A percentile compares a stretch with the other conserved stretches of the same genome.
These are phyloP conservation scores for Caenorhabditis sulstoni DNA, from an alignment of 2,888 invertebrate genomes.

Conservation along the genomic window DNA sequence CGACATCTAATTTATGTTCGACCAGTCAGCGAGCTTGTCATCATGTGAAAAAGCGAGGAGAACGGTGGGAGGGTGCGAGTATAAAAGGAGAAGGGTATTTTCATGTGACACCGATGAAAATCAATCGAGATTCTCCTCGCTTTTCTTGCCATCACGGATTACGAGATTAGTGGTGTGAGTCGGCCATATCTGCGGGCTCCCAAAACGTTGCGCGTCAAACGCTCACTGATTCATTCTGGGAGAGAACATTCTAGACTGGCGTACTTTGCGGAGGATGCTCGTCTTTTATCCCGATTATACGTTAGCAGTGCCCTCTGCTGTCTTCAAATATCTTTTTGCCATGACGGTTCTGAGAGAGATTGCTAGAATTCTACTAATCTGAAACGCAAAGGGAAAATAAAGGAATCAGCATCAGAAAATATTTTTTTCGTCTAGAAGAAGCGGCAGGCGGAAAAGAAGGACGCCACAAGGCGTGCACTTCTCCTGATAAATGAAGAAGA, in stretches of 20 bases:
- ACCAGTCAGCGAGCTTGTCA: constrained; percentile 16
- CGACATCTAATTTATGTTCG: constrained; percentile 37
- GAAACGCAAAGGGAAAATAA: constrained; percentile 1
- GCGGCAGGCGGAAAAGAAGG: constrained; percentile 15
- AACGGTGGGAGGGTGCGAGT: constrained; percentile 16
- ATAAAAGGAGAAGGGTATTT: constrained; percentile 33
- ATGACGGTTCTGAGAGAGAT: background rate
- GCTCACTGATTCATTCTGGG: constrained; percentile 1
- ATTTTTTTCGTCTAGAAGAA: constrained; percentile 7
- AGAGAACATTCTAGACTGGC: background rate
- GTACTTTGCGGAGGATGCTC: background rate
- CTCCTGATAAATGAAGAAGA: constrained; percentile 56
- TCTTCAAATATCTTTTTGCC: too few relatives aligned
- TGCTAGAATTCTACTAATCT: constrained; percentile 5
- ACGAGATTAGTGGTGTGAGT: constrained; percentile 51
- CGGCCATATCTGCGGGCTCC: constrained; percentile 25
- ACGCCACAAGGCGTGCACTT: constrained; percentile 21
- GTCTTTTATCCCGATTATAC: background rate
- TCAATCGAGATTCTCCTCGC: constrained; percentile 38
- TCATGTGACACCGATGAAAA: constrained; percentile 29
- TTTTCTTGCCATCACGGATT: constrained; percentile 43
- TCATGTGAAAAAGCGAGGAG: constrained; percentile 2
- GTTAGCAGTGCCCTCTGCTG: too few relatives aligned
- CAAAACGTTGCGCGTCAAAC: constrained; percentile 3
- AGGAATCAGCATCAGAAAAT: constrained; percentile 24